Evolutionary conservation across 2,113 vertebrate species (phyloP), one percentile per base, ranked within the genome.

Genomic region (Lutjanus erythropterus): DNA sequence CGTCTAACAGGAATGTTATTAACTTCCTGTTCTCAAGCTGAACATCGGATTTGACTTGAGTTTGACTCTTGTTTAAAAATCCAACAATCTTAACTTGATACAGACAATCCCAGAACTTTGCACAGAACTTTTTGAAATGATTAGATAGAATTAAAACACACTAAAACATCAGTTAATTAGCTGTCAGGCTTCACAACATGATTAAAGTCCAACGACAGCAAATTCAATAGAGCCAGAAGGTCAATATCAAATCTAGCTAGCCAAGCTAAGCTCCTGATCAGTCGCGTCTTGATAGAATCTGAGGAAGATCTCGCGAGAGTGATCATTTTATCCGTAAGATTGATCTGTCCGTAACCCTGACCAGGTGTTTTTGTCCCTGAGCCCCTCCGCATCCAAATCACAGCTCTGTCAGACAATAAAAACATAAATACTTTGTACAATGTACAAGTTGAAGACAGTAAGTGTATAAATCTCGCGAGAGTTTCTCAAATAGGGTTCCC

Each of bases 221-320:
- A 27, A 71, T 3, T 27, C 3, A 6, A 9, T 0, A n/a, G 21
- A 2, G 35, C 1, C 11, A 42, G 4, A 11, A 25, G 8, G 39
- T 47, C 6, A 31, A 49, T 29, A 27, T 19, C 18, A 23, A 27
- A 44, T 70, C 44, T 19, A 7, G 46, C 46, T 21, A 46, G 11
- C 15, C 2, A 31, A 44, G 53, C 55, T 71, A 39, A 80, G 55
- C 42, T n/a, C n/a, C n/a, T n/a, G n/a, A n/a, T n/a, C n/a, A n/a
- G n/a, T n/a, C n/a, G n/a, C n/a, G n/a, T n/a, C n/a, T n/a, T n/a
- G n/a, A n/a, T n/a, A n/a, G n/a, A n/a, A n/a, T n/a, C n/a, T n/a
- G n/a, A n/a, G n/a, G n/a, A n/a, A n/a, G n/a, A n/a, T n/a, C n/a
- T n/a, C n/a, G n/a, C n/a, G n/a, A n/a, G n/a, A n/a, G n/a, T n/a